A percentile compares a stretch with the other conserved stretches of the same genome.
Conservation (phyloP, 2,113 vertebrate genomes). For the Chascanopsetta lugubris region DNA sequence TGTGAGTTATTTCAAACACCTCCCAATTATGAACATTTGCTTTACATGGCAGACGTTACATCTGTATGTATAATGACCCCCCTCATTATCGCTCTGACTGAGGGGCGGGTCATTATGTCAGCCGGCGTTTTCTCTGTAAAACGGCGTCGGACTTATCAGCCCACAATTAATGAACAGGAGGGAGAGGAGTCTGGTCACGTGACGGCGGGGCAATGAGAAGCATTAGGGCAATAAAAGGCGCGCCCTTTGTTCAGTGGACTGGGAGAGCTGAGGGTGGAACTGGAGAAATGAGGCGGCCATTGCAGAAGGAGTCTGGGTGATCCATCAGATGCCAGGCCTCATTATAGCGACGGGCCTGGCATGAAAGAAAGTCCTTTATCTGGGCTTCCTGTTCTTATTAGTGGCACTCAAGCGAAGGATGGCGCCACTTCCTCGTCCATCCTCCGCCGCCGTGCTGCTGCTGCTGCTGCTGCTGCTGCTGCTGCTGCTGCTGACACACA, state of each 20-base stretch:
- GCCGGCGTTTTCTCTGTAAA: slow-evolving; percentile 16
- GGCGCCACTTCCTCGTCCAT: slow-evolving; percentile 34
- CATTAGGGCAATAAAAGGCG: slow-evolving; percentile 47
- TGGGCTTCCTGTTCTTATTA: slow-evolving; percentile 74
- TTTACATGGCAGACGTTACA: slow-evolving; percentile 44
- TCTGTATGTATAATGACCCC: neutral
- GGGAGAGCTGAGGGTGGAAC: slow-evolving; percentile 40
- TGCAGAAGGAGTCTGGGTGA: slow-evolving; percentile 69
- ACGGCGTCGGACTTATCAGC: slow-evolving; percentile 47
- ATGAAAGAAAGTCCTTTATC: slow-evolving; percentile 69
- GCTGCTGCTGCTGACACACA: slow-evolving; percentile 43
- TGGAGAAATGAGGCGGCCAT: slow-evolving; percentile 69
- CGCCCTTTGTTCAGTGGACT: slow-evolving; percentile 57
- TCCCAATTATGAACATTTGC: slow-evolving; percentile 13
- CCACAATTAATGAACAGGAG: slow-evolving; percentile 54
- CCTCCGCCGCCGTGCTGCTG: slow-evolving; percentile 23
- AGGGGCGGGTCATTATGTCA: slow-evolving; percentile 11
- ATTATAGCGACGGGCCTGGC: slow-evolving; percentile 68
- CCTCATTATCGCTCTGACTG: slow-evolving; percentile 25
- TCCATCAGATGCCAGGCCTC: slow-evolving; percentile 75
- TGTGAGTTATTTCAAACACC: slow-evolving; percentile 6
- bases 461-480: no score
- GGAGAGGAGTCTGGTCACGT: slow-evolving; percentile 18
- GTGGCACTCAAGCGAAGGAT: slow-evolving; percentile 49
- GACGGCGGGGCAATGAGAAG: slow-evolving; percentile 43